Base-by-base conservation (phyloP, 1,140 invertebrate species). In the Caenorhabditis tropicalis region DNA sequence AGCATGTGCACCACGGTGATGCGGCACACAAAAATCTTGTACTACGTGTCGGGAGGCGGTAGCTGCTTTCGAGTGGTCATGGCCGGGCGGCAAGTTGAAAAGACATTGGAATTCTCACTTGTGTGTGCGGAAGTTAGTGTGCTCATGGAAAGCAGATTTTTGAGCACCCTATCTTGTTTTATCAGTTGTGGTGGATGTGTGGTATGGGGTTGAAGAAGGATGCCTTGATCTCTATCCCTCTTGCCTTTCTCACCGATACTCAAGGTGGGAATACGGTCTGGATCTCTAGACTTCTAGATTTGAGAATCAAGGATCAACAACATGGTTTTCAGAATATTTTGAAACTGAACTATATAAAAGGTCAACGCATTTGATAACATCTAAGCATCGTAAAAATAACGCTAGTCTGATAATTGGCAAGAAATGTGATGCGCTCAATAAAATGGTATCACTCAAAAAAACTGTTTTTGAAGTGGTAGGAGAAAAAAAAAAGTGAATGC, bases 41-140 rank as follows among this genome's bases (percentile, higher is more conserved):
- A 74, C 27, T 74, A 74, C 65, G 65, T 46, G 65, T 74, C 36
- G 33, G 10, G 43, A 16, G 56, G n/a, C 65, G 65, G 65, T 43
- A 74, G 65, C 65, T 46, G 27, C 65, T 43, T 74, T 74, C 65
- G 65, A 74, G 65, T 74, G 65, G 65, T 74, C 65, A 74, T 74
- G 65, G 65, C 36, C 36, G 65, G 65, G 65, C 65, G 65, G 65
- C 65, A 74, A 74, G 65, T 74, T 74, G 65, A 74, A 74, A 74
- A 74, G 65, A 74, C 65, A 74, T 74, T 27, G 65, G 65, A 74
- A 74, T 74, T 74, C 65, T 74, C 65, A 74, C 65, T 74, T 74
- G 65, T 74, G 65, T 43, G 65, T 43, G 65, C 65, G 65, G 65
- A 74, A 74, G 65, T 74, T 43, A 74, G 65, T 74, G 36, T 74